These are phyloP conservation scores for Tetanocera ferruginea DNA, from an alignment of 2,888 invertebrate genomes.

Conservation along the genomic window DNA sequence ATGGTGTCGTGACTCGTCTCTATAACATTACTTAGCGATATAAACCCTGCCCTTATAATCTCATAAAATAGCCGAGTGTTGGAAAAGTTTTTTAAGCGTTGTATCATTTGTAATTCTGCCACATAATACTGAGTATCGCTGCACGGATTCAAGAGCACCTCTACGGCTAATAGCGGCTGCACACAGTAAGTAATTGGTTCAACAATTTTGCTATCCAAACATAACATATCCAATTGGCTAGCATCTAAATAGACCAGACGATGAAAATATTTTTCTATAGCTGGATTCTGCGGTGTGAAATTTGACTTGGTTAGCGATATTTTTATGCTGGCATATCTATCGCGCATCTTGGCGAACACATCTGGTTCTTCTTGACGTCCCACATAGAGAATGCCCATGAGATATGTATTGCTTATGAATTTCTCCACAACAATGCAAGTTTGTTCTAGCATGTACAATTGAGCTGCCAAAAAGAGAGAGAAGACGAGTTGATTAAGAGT, in stretches of 20 bases:
- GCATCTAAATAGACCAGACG: constrained; percentile 66
- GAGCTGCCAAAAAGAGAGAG: constrained; percentile 51
- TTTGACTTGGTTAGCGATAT: constrained; percentile 63
- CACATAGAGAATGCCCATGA: constrained; percentile 85
- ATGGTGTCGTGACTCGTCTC: constrained; percentile 88
- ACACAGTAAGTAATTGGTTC: constrained; percentile 80
- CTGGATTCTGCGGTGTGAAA: constrained; percentile 57
- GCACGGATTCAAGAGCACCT: constrained; percentile 87
- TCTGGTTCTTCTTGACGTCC: constrained; percentile 86
- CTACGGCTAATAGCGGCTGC: constrained; percentile 86
- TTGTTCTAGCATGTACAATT: constrained; percentile 78
- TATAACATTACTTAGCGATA: constrained; percentile 89
- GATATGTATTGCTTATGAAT: constrained; percentile 80
- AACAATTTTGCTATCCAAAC: constrained; percentile 73
- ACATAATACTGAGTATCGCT: constrained; percentile 85
- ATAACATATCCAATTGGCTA: constrained; percentile 62
- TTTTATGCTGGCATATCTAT: constrained; percentile 75
- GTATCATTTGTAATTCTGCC: constrained; percentile 85
- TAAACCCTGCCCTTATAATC: constrained; percentile 88
- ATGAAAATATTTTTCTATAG: constrained; percentile 61
- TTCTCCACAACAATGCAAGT: constrained; percentile 78
- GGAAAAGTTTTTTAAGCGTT: constrained; percentile 86
- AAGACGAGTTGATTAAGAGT: neutral
- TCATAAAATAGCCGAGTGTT: constrained; percentile 88
- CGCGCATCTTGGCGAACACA: constrained; percentile 76